Percentiles rank a stretch among this genome's conserved stretches.
These are phyloP conservation scores for Parascotia fuliginaria DNA, from an alignment of 2,888 invertebrate species.

Conservation along the genomic window DNA sequence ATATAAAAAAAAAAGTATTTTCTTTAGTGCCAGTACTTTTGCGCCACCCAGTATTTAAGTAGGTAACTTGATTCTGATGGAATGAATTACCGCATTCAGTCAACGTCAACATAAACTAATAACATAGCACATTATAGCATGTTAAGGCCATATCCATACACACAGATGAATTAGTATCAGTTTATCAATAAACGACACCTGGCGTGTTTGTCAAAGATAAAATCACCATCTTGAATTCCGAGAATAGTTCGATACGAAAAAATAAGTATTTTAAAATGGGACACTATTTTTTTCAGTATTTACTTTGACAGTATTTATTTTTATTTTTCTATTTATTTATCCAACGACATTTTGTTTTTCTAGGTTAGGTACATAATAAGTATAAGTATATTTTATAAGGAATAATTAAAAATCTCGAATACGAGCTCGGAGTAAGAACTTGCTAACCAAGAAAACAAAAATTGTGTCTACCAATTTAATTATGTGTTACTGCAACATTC, in stretches of 20 bases:
- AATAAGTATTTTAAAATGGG: slow-evolving; percentile 5
- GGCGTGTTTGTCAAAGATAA: slow-evolving; percentile 27
- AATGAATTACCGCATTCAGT: slow-evolving; percentile 25
- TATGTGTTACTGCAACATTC: too few relatives aligned
- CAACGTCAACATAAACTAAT: slow-evolving; percentile 28
- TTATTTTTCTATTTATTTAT: too few relatives aligned
- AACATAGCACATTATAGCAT: background rate
- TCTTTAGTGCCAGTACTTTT: too few relatives aligned
- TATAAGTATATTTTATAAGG: too few relatives aligned
- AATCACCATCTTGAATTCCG: slow-evolving; percentile 11
- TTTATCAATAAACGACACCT: slow-evolving; percentile 18
- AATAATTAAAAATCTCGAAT: too few relatives aligned
- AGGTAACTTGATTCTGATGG: slow-evolving; percentile 11
- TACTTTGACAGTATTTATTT: background rate
- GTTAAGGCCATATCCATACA: background rate
- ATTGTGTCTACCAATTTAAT: too few relatives aligned
- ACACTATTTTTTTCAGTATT: background rate
- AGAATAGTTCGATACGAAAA: slow-evolving; percentile 15
- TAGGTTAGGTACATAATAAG: too few relatives aligned
- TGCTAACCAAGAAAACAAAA: too few relatives aligned
- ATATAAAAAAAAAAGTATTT: too few relatives aligned
- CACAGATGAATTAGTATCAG: slow-evolving; percentile 11
- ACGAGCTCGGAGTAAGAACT: too few relatives aligned
- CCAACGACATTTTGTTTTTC: too few relatives aligned
- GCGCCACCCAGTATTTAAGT: too few relatives aligned